phyloP scores from a whole-genome alignment of 1,140 invertebrate genomes.

The Harpegnathos saltator region DNA sequence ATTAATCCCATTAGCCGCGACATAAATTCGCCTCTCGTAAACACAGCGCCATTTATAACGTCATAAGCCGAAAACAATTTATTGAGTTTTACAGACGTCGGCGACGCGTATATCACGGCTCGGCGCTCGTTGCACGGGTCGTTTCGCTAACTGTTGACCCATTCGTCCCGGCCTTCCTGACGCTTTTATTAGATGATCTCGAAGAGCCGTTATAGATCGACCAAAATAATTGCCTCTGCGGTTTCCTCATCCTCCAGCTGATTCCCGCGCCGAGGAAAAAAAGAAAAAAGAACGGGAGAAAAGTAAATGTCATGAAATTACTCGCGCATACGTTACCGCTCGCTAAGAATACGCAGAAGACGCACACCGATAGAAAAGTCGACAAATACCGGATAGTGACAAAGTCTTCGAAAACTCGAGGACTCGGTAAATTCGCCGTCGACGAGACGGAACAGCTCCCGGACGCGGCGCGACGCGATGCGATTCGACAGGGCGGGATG shows the following conservation, averaged over 20 bases:
- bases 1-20: slow-evolving; percentile 77
- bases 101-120: slow-evolving; percentile 67
- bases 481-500: neutral
- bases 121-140: slow-evolving; percentile 51
- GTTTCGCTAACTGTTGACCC: slow-evolving; percentile 65
- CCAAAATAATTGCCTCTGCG: neutral
- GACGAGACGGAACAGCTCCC: neutral
- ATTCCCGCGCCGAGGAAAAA: neutral
- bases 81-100: slow-evolving; percentile 73
- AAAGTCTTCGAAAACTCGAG: neutral
- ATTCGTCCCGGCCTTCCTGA: slow-evolving; percentile 50
- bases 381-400: slow-evolving; percentile 2
- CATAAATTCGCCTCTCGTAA: slow-evolving; percentile 72
- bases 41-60: slow-evolving; percentile 73
- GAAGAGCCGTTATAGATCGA: slow-evolving; percentile 23
- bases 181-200: slow-evolving; percentile 40
- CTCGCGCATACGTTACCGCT: neutral
- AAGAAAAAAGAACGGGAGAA: neutral
- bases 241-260: slow-evolving; percentile 32
- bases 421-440: neutral
- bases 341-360: neutral
- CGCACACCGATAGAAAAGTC: neutral
- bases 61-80: slow-evolving; percentile 73
- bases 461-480: neutral
- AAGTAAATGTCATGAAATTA: too few relatives aligned